A percentile compares a stretch with the other conserved stretches of the same genome.
phyloP scores from a whole-genome alignment of 2,113 vertebrate genomes.

The Myanophis thanlyinensis region DNA sequence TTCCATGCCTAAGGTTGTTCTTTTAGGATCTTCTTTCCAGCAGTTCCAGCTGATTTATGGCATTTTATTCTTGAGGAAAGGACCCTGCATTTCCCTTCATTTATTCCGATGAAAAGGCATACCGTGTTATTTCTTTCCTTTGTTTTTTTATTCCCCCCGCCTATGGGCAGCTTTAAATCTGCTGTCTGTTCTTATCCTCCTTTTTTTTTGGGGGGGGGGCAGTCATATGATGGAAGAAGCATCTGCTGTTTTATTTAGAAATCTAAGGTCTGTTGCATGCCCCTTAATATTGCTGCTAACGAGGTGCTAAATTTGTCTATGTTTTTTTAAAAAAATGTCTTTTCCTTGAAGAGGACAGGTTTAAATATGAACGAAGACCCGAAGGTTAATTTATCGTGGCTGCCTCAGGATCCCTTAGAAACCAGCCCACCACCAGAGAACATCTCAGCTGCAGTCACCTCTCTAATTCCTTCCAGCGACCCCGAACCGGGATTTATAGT shows the following conservation, averaged over 20 bases:
- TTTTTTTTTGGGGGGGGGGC: too few species aligned
- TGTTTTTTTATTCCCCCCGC: accelerated
- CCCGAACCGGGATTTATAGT: conserved; percentile 79
- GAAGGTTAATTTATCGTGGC: conserved; percentile 86
- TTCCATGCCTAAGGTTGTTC: background rate
- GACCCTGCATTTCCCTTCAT: background rate
- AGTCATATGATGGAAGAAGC: conserved; percentile 57
- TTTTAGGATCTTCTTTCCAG: background rate
- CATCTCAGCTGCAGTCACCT: conserved; percentile 73
- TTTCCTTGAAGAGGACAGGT: conserved; percentile 79
- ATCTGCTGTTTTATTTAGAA: conserved; percentile 7
- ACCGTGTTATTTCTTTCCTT: background rate
- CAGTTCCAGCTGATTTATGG: background rate
- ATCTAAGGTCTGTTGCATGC: conserved; percentile 58
- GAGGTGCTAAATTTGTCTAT: conserved; percentile 59
- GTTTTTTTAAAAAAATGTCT: conserved; percentile 64
- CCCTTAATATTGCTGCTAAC: conserved; percentile 24
- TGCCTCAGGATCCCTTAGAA: conserved; percentile 82
- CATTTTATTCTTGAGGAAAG: background rate
- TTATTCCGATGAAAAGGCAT: background rate
- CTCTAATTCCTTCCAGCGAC: conserved; percentile 71
- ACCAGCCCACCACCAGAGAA: conserved; percentile 79
- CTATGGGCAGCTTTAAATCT: background rate
- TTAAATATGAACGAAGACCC: conserved; percentile 93
- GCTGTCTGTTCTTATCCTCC: background rate